Evolutionary conservation across 2,888 invertebrate species (phyloP).

Genomic region (Panopea generosa): DNA sequence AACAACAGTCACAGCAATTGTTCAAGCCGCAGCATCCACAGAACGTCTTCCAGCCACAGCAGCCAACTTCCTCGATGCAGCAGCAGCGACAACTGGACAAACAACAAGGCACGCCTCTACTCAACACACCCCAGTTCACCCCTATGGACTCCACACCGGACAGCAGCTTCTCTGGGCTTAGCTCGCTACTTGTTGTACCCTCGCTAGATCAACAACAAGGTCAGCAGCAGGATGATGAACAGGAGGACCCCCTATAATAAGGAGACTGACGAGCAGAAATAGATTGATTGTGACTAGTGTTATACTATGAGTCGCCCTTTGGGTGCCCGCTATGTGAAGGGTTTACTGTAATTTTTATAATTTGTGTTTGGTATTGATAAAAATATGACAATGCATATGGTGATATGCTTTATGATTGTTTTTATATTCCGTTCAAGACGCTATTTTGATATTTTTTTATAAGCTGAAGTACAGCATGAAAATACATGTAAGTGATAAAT

Average conservation of each 20-base stretch:
- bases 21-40: slow-evolving; percentile 15
- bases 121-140: slow-evolving; percentile 23
- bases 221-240: slow-evolving; percentile 6
- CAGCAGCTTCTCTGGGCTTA: slow-evolving; percentile 10
- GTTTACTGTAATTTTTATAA: no score
- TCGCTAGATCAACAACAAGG: slow-evolving; percentile 11
- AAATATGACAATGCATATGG: no score
- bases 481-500: no score
- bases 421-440: no score
- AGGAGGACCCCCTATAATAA: slow-evolving; percentile 1
- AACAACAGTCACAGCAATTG: slow-evolving; percentile 19
- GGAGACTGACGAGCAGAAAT: slow-evolving; percentile 17
- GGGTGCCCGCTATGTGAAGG: no score
- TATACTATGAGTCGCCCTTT: no score
- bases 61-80: slow-evolving; percentile 15
- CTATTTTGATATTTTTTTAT: no score
- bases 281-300: neutral
- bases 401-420: no score
- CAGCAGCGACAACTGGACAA: slow-evolving; percentile 24
- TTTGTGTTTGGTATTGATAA: no score
- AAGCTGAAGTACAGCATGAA: no score
- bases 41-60: no score
- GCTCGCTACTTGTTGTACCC: slow-evolving; percentile 9
- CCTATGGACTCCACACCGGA: neutral
- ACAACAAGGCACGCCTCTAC: slow-evolving; percentile 18